A percentile compares a stretch with the other conserved stretches of the same genome.
phyloP scores from a whole-genome alignment of 2,113 vertebrate species.

The Tragelaphus scriptus region DNA sequence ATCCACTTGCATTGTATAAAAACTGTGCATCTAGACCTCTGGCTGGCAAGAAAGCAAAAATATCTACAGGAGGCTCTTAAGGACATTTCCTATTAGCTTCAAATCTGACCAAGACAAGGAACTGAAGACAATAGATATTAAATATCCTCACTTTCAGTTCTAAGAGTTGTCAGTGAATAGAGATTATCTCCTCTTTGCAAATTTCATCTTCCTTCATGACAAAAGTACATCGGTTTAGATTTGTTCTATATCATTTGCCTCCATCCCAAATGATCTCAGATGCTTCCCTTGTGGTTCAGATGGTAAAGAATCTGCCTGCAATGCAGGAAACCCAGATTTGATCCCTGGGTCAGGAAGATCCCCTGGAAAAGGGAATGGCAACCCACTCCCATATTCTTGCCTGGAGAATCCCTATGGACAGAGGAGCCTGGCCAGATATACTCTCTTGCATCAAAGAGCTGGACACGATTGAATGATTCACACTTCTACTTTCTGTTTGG shows the following conservation, averaged over 20 bases:
- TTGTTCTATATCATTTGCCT: background rate
- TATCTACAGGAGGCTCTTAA: background rate
- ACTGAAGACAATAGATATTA: background rate
- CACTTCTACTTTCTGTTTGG: background rate
- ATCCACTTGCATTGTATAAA: background rate
- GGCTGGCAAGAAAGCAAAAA: background rate
- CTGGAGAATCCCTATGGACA: background rate
- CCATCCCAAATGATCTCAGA: background rate
- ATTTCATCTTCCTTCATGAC: background rate
- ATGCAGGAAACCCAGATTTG: background rate
- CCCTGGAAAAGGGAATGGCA: background rate
- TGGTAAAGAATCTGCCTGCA: background rate
- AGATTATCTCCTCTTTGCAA: background rate
- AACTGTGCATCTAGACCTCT: background rate
- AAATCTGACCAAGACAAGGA: background rate
- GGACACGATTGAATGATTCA: background rate
- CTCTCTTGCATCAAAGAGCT: background rate
- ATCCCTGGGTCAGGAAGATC: background rate
- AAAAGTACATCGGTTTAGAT: background rate
- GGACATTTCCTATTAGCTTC: background rate
- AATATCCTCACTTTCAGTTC: background rate
- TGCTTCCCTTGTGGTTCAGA: background rate
- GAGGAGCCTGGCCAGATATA: background rate
- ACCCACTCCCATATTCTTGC: background rate
- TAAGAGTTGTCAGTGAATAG: background rate